Percentiles rank a stretch among this genome's conserved stretches.
These are phyloP conservation scores for Caenorhabditis inopinata DNA, from an alignment of 1,140 invertebrate genomes.

Conservation along the genomic window DNA sequence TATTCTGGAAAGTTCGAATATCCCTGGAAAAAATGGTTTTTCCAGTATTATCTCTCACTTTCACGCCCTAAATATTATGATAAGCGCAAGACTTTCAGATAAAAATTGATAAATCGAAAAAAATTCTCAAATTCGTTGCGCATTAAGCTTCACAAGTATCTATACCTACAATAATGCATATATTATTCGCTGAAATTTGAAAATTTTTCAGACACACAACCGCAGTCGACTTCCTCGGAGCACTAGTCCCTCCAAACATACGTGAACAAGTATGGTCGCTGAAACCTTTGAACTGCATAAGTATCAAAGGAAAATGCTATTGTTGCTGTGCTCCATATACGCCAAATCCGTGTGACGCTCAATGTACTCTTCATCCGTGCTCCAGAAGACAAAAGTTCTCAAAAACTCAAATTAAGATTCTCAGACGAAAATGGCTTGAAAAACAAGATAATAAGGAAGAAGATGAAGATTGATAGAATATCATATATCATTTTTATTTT, in stretches of 20 bases:
- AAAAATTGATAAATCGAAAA: too few relatives aligned
- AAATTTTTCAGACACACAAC: slow-evolving; percentile 47
- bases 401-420: slow-evolving; percentile 46
- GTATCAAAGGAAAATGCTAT: slow-evolving; percentile 53
- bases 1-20: too few relatives aligned
- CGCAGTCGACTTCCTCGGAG: slow-evolving; percentile 51
- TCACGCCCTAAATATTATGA: too few relatives aligned
- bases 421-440: slow-evolving; percentile 44
- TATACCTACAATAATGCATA: too few relatives aligned
- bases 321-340: slow-evolving; percentile 55
- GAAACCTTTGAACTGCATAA: slow-evolving; percentile 57
- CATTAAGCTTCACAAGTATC: too few relatives aligned
- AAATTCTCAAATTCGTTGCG: too few relatives aligned
- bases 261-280: slow-evolving; percentile 55
- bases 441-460: slow-evolving; percentile 35
- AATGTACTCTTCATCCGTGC: slow-evolving; percentile 53
- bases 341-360: slow-evolving; percentile 54
- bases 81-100: too few relatives aligned
- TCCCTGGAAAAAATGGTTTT: too few relatives aligned
- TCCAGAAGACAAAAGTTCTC: slow-evolving; percentile 43
- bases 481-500: background rate
- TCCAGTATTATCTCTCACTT: too few relatives aligned
- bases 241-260: slow-evolving; percentile 53
- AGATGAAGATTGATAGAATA: background rate
- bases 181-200: background rate